Evolutionary conservation across 2,888 invertebrate genomes (phyloP), one percentile per base, ranked within the genome.

Genomic region (Mellilla xanthometata): DNA sequence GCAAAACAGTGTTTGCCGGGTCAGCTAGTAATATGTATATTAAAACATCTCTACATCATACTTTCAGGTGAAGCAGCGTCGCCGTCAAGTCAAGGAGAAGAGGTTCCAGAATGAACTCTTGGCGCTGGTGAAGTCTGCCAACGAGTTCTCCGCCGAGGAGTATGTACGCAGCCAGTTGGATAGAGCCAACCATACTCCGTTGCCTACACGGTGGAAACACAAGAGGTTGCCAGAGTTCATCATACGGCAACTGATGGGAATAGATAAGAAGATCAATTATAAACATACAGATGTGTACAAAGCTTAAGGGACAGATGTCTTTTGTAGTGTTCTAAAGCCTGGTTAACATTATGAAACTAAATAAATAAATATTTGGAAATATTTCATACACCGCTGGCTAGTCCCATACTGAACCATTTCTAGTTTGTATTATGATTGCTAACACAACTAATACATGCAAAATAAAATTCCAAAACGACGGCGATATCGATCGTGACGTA

Each of bases 61-160:
- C n/a, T n/a, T 52, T 6, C 72, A 93, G 93, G 67, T 92, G 13
- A 91, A 92, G 42, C 93, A 94, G 63, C 92, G 91, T 11, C 91
- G 96, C 38, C 94, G 94, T 66, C 83, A 94, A 68, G 90, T 90
- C 31, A 96, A 94, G 70, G 96, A 97, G 68, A 96, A 95, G 66
- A 83, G 77, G 3, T 97, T 96, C 79, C 95, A 96, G 64, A 93
- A 92, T 0, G 90, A 90, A 39, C 84, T 96, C 0, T 81, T 95
- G 42, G 84, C 91, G 0, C 91, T 95, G 72, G 92, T 96, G 7
- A 93, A 93, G 72, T 84, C 91, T 30, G 96, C 95, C 0, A 93
- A 96, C 53, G 89, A 91, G 39, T 97, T 97, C 78, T 92, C 94
- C 48, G 94, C 96, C 0, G 93, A 94, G 55, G 72, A 91, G 35